phyloP scores from a whole-genome alignment of 2,113 vertebrate species.

The Cnemophilus loriae region DNA sequence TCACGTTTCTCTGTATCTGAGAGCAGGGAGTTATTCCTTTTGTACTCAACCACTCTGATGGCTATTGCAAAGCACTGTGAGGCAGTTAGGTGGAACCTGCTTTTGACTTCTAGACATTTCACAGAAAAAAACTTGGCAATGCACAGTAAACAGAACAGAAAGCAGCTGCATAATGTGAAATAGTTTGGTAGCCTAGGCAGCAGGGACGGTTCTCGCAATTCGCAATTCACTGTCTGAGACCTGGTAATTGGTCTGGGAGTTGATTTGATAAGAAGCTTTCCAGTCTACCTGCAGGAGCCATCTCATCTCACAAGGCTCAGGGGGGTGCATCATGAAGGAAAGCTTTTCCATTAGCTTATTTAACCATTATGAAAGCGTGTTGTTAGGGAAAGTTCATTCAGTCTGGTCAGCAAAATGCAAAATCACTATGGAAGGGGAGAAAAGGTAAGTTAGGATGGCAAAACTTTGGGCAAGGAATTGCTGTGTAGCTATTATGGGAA shows the following conservation, averaged over 20 bases:
- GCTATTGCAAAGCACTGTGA: background rate
- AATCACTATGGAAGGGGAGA: background rate
- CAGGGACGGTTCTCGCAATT: background rate
- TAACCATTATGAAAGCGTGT: background rate
- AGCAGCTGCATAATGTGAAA: background rate
- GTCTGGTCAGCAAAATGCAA: background rate
- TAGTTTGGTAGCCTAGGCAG: slow-evolving; percentile 15
- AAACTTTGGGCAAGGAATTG: background rate
- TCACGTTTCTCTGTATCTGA: background rate
- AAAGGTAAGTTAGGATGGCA: background rate
- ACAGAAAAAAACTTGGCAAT: background rate
- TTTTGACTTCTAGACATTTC: background rate
- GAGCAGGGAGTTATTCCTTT: background rate
- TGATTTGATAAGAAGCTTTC: slow-evolving; percentile 44
- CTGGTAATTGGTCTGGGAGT: background rate
- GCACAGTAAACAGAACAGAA: background rate
- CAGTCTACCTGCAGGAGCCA: background rate
- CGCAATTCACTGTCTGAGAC: background rate
- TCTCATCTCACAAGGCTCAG: background rate
- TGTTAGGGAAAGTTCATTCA: background rate
- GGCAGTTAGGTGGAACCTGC: background rate
- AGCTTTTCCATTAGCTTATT: slow-evolving; percentile 7
- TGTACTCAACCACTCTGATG: background rate
- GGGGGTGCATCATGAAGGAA: background rate
- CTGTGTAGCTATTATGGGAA: background rate